phyloP scores from a whole-genome alignment of 2,888 invertebrate species.

The Bellardia bayeri region DNA sequence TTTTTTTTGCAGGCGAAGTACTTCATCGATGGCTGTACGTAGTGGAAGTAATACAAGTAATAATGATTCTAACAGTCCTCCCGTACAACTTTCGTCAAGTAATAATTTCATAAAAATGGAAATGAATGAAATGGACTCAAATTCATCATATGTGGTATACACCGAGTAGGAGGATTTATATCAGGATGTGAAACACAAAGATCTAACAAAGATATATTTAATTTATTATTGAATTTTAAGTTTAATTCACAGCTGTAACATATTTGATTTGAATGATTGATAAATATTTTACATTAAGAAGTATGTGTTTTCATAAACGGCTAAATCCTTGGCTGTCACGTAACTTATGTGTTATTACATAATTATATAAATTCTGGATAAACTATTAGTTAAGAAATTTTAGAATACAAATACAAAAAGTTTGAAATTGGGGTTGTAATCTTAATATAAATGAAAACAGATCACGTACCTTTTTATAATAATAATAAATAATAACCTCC shows the following conservation, averaged over 20 bases:
- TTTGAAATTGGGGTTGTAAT: slow-evolving; percentile 32
- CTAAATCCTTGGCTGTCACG: slow-evolving; percentile 34
- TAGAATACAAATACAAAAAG: neutral
- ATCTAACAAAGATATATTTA: neutral
- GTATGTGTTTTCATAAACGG: slow-evolving; percentile 1
- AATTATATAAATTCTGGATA: neutral
- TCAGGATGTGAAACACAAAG: neutral
- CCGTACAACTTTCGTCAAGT: slow-evolving; percentile 85
- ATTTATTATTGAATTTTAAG: slow-evolving; percentile 14
- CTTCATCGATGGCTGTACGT: slow-evolving; percentile 47
- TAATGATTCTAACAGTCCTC: slow-evolving; percentile 83
- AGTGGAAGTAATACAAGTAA: slow-evolving; percentile 78
- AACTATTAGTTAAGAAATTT: slow-evolving; percentile 18
- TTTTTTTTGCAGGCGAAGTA: slow-evolving; percentile 67
- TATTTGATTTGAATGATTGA: neutral
- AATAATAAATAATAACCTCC: neutral
- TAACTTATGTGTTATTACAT: neutral
- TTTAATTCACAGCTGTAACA: neutral
- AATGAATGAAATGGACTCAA: slow-evolving; percentile 89
- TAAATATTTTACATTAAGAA: neutral
- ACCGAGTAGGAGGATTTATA: slow-evolving; percentile 86
- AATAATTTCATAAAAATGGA: slow-evolving; percentile 90
- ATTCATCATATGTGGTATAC: slow-evolving; percentile 93
- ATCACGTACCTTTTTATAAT: slow-evolving; percentile 39
- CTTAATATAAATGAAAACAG: slow-evolving; percentile 14